A percentile compares a stretch with the other conserved stretches of the same genome.
Conservation (phyloP, 2,797 vertebrate genomes). For the Miichthys miiuy region DNA sequence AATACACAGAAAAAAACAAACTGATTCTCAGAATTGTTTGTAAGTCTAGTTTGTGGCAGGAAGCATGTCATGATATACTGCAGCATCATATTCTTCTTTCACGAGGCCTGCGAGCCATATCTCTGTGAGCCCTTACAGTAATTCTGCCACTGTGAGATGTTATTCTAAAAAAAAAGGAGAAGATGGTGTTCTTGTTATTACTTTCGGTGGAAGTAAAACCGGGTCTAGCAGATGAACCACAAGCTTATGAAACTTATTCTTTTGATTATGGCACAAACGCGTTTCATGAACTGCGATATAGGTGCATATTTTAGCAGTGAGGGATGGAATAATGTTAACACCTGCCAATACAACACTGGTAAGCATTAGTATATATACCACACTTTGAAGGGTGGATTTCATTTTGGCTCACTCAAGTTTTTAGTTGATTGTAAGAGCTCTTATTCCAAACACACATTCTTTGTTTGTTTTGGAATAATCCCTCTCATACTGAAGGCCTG, state of each 20-base stretch:
- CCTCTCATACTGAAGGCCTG: background rate
- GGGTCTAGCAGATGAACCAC: background rate
- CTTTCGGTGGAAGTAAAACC: conserved; percentile 18
- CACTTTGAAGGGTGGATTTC: background rate
- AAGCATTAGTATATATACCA: conserved; percentile 1
- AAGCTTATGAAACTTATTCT: background rate
- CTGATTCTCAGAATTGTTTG: background rate
- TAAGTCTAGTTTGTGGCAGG: background rate
- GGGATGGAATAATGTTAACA: background rate
- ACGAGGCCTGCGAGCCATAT: background rate
- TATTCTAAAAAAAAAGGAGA: conserved; percentile 33
- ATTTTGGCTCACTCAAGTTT: background rate
- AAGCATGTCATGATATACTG: background rate
- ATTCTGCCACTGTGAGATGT: background rate
- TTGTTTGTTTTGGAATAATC: conserved; percentile 1
- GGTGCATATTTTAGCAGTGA: background rate
- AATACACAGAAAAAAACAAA: background rate
- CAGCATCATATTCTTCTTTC: background rate
- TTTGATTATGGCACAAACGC: background rate
- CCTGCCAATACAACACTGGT: background rate
- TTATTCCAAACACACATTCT: background rate
- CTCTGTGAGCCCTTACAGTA: background rate
- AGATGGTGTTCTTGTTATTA: conserved; percentile 7
- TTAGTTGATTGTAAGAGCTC: conserved; percentile 20
- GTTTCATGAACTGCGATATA: background rate